Evolutionary conservation across 2,888 invertebrate genomes (phyloP).

Genomic region (Drepanosiphum platanoidis): DNA sequence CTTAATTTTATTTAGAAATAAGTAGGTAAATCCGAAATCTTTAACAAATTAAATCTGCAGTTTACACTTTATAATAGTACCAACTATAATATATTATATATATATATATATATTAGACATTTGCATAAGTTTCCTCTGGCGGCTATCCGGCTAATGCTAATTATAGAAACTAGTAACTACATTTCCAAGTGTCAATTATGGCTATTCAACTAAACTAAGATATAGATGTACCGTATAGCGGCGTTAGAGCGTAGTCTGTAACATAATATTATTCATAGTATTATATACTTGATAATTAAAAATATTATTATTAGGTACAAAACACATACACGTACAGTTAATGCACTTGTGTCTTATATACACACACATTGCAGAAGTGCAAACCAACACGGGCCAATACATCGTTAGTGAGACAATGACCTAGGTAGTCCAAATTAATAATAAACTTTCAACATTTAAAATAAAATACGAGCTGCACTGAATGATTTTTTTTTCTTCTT

Average conservation of each 20-base stretch:
- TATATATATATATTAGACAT: not conserved
- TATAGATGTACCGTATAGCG: not conserved
- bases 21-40: not conserved
- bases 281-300: not conserved
- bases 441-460: not conserved
- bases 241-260: not conserved
- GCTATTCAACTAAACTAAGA: not conserved
- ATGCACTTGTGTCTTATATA: too few species aligned
- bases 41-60: too few species aligned
- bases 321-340: too few species aligned
- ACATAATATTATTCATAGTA: not conserved
- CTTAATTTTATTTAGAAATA: not conserved
- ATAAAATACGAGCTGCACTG: not conserved
- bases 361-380: too few species aligned
- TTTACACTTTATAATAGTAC: too few species aligned
- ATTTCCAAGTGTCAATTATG: not conserved
- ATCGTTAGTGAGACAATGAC: not conserved
- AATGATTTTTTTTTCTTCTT: too few species aligned
- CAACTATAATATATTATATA: too few species aligned
- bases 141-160: not conserved
- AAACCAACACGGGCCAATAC: too few species aligned
- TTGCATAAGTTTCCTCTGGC: not conserved
- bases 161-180: not conserved
- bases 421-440: constrained; percentile 1
- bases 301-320: too few species aligned